Evolutionary conservation across 2,888 invertebrate genomes (phyloP), one percentile per base, ranked within the genome.

Genomic region (Lacanobia oleracea): DNA sequence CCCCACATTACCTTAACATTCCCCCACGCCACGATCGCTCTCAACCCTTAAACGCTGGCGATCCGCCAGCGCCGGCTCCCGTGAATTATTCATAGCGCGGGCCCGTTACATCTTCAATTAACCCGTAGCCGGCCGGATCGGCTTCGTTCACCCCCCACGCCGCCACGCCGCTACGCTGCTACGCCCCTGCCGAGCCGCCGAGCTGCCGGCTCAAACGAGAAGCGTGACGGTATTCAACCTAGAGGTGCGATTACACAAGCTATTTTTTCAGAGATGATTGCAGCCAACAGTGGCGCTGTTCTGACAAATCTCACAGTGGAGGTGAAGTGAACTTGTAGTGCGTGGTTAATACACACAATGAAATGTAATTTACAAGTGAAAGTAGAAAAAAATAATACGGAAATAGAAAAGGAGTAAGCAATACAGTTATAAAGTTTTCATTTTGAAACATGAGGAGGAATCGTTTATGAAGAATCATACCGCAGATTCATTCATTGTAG

Each of bases 71-170:
- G 79, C 54, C 67, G 70, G 70, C 75, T 76, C 57, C 70, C 64
- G 78, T 87, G 87, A 87, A 88, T 88, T 87, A 88, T 88, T 88
- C 88, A 88, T 87, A 84, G 75, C 83, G 74, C 75, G 79, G 81
- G 81, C 87, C 86, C 84, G 87, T 88, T 86, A 88, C 87, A 85
- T 87, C 87, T 87, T 84, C 88, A 87, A 88, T 88, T 88, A 88
- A 87, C 86, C 85, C 85, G 83, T 79, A 77, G 76, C 77, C 76
- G 77, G 60, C 70, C 71, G 69, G 68, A 73, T 71, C 76, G 66
- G 82, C 79, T 73, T 68, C 82, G 79, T 65, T 67, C 79, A 67
- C 79, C 56, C 37, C 12, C n/a, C n/a, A n/a, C n/a, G n/a, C n/a
- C n/a, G n/a, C n/a, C 37, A 43, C 18, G 54, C 54, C 72, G 18